phyloP scores from a whole-genome alignment of 2,888 invertebrate genomes.

The Aporophyla nigra region DNA sequence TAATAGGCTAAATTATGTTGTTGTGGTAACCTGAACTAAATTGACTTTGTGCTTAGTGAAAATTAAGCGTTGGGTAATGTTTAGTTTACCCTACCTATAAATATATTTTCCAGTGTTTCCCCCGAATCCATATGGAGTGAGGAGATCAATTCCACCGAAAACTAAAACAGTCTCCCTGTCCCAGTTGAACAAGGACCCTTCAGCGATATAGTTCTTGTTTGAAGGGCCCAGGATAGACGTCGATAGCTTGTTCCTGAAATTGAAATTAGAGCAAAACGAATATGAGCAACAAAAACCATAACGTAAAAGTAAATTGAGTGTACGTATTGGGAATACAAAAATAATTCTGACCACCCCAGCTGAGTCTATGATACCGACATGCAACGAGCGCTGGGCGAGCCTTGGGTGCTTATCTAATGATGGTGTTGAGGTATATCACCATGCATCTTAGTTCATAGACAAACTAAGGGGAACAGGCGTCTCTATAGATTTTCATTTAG shows the following conservation, averaged over 20 bases:
- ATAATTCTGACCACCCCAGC: background rate
- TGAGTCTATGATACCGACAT: background rate
- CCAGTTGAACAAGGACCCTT: slow-evolving; percentile 90
- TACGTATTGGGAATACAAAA: background rate
- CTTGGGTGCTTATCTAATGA: background rate
- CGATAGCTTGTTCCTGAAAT: slow-evolving; percentile 84
- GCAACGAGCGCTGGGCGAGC: too few relatives aligned
- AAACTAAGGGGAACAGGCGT: background rate
- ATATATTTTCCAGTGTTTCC: slow-evolving; percentile 92
- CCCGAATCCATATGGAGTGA: slow-evolving; percentile 89
- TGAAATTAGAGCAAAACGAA: slow-evolving; percentile 34
- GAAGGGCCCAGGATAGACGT: slow-evolving; percentile 86
- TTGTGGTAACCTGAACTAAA: background rate
- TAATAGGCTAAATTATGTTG: background rate
- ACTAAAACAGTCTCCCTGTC: slow-evolving; percentile 92
- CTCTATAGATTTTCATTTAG: background rate
- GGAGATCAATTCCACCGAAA: slow-evolving; percentile 93
- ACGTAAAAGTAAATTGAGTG: background rate
- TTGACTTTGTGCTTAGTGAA: too few relatives aligned
- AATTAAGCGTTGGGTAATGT: slow-evolving; percentile 4
- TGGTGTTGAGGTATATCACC: background rate
- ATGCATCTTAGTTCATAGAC: background rate
- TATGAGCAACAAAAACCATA: background rate
- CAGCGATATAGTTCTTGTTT: slow-evolving; percentile 86
- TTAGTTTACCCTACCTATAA: slow-evolving; percentile 81